Evolutionary conservation across 2,113 vertebrate species (phyloP), one percentile per base, ranked within the genome.

Genomic region (Phalacrocorax aristotelis): DNA sequence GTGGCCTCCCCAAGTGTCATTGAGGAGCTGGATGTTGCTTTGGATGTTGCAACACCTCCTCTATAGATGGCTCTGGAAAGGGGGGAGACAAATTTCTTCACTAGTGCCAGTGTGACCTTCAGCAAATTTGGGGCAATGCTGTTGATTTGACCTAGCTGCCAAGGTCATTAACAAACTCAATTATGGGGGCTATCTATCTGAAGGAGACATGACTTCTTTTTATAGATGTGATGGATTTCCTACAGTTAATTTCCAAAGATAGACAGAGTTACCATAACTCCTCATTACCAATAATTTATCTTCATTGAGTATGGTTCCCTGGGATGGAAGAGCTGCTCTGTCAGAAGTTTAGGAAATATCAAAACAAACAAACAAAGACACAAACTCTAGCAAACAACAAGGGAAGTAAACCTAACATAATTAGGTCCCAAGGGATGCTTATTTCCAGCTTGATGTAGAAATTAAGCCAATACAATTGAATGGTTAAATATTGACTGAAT

Each of bases 401-500:
- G 88, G 62, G 72, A 68, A 83, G 58, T 29, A 84, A 95, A 95
- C 52, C 70, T 38, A 65, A 70, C 74, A 29, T 92, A 96, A 97
- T 96, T 87, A 88, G 60, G 46, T 94, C 95, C 78, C 89, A 8
- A 83, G 78, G 64, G 96, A 54, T 52, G 42, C 27, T 62, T 85
- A 86, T 91, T 97, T 74, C 74, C 77, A 85, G 68, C 66, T 95
- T 3, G 1, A 23, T 80, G 77, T 40, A 48, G 83, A 94, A 92
- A 96, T 94, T 71, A 95, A 93, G 74, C 91, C 69, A 89, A 91
- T 95, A 94, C 84, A 94, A 95, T 76, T 52, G 87, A 95, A 95
- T 82, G 76, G 81, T 91, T 96, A 92, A 97, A 93, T 93, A 97
- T 94, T 96, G 95, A 94, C 94, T 95, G 75, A 91, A 83, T 55